Base-by-base conservation (phyloP, 2,888 invertebrate species). In the Gerris lacustris region DNA sequence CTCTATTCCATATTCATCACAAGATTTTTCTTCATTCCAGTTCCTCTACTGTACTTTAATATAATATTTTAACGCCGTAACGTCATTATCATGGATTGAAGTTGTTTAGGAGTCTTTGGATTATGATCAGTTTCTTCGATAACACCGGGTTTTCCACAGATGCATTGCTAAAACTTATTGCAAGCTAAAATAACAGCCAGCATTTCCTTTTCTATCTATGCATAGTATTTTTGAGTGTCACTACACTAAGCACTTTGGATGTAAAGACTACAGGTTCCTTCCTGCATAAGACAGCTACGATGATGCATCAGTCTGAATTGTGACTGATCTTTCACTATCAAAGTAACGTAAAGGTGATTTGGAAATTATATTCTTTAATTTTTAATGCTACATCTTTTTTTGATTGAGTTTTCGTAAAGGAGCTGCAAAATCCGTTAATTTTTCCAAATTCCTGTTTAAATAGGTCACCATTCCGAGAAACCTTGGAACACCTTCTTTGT, bases 381-480 rank as follows among this genome's bases (percentile, higher is more conserved):
- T 5, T 31, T 47, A 67, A 67, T 6, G 11, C 15, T 44, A 55
- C 64, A 63, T 74, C 72, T 70, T 74, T 69, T 66, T 71, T 72
- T n/a, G n/a, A n/a, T n/a, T n/a, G n/a, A n/a, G n/a, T n/a, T n/a
- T n/a, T n/a, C n/a, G n/a, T n/a, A n/a, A n/a, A n/a, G n/a, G n/a
- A n/a, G n/a, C n/a, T n/a, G n/a, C n/a, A n/a, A n/a, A n/a, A n/a
- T n/a, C n/a, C n/a, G n/a, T n/a, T n/a, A n/a, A n/a, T n/a, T n/a
- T n/a, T n/a, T n/a, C n/a, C n/a, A n/a, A n/a, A n/a, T n/a, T n/a
- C n/a, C n/a, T n/a, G n/a, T n/a, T n/a, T n/a, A n/a, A n/a, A n/a
- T n/a, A n/a, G n/a, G n/a, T n/a, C n/a, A n/a, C n/a, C n/a, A n/a
- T n/a, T n/a, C n/a, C n/a, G n/a, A n/a, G n/a, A n/a, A n/a, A n/a